These are phyloP conservation scores for Halichoeres trimaculatus DNA, from an alignment of 2,113 vertebrate genomes.

Conservation along the genomic window DNA sequence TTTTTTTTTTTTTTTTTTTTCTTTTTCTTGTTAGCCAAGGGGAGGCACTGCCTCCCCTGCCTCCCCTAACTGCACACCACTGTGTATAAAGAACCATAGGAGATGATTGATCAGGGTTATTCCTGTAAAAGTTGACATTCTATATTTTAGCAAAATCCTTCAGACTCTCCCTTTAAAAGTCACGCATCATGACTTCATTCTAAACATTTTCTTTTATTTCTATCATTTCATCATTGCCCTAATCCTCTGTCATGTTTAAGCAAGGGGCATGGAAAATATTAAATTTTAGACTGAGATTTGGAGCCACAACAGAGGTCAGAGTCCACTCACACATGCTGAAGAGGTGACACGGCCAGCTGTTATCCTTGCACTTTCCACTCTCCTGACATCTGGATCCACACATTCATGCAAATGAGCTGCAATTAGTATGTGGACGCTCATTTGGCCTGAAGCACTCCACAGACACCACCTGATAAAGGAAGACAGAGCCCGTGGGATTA, in stretches of 20 bases:
- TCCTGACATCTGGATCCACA: conserved; percentile 52
- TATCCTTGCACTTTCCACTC: conserved; percentile 11
- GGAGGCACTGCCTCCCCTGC: no score
- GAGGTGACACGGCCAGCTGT: conserved; percentile 51
- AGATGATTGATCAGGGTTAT: no score
- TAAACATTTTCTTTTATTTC: no score
- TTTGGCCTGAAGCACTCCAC: conserved; percentile 56
- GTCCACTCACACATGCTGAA: conserved; percentile 21
- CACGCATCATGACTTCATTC: no score
- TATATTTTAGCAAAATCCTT: no score
- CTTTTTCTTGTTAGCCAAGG: no score
- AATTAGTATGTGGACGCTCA: conserved; percentile 49
- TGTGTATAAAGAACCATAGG: no score
- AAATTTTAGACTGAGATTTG: neutral
- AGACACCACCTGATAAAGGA: conserved; percentile 41
- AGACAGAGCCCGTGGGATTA: conserved; percentile 4
- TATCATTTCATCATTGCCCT: no score
- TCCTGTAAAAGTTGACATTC: no score
- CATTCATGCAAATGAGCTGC: conserved; percentile 55
- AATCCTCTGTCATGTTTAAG: neutral
- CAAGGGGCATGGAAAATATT: neutral
- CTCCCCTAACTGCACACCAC: no score
- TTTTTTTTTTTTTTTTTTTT: no score
- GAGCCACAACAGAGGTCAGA: conserved; percentile 29
- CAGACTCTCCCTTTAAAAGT: no score